Evolutionary conservation across 2,113 vertebrate genomes (phyloP).

Genomic region (Tachycineta bicolor): DNA sequence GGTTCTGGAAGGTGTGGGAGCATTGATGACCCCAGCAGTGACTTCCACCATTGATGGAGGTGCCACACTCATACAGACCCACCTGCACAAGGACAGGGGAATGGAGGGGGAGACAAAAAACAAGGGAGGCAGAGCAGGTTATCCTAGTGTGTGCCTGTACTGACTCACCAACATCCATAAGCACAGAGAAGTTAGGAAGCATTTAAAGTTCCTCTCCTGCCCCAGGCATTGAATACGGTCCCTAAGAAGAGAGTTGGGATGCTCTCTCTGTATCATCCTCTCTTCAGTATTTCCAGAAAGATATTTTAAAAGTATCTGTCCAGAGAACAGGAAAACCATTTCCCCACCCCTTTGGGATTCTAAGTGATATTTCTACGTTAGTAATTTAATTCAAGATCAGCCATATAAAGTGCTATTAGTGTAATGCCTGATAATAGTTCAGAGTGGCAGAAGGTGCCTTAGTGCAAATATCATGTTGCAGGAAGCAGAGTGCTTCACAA

Average conservation of each 20-base stretch:
- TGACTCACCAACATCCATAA: rapidly evolving
- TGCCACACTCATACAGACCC: rapidly evolving
- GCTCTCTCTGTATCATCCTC: background rate
- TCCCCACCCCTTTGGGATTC: background rate
- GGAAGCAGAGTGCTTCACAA: background rate
- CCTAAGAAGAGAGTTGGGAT: background rate
- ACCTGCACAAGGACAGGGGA: background rate
- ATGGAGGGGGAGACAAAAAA: background rate
- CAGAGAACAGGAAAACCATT: conserved; percentile 1
- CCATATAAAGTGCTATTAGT: background rate
- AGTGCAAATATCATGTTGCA: conserved; percentile 45
- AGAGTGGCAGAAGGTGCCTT: background rate
- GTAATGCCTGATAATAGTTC: conserved; percentile 38
- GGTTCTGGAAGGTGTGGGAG: background rate
- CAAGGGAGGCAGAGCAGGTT: background rate
- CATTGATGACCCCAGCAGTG: background rate
- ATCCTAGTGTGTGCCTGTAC: background rate
- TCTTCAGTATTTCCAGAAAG: background rate
- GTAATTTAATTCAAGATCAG: background rate
- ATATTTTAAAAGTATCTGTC: background rate
- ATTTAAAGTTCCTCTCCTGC: background rate
- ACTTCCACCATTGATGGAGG: background rate
- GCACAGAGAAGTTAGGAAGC: background rate
- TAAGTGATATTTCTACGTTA: conserved; percentile 16
- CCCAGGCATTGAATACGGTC: background rate